Evolutionary conservation across 2,113 vertebrate species (phyloP).

Genomic region (Piprites chloris): DNA sequence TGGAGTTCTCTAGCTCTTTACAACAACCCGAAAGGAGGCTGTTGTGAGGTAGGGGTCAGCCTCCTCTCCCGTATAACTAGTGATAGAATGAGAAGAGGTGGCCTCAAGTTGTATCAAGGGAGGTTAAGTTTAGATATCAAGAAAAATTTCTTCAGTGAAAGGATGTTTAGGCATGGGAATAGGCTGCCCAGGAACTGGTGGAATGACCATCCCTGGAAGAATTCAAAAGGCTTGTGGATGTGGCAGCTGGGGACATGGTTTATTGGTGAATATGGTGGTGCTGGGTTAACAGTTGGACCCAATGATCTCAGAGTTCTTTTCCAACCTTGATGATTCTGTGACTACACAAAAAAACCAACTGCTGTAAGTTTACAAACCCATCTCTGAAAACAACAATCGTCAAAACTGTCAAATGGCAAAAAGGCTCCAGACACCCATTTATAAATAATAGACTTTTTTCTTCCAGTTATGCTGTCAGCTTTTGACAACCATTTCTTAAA

Average conservation of each 20-base stretch:
- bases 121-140: neutral
- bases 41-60: rapidly evolving
- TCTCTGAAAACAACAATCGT: neutral
- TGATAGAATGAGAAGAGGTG: neutral
- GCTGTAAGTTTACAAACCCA: neutral
- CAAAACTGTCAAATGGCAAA: neutral
- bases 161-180: neutral
- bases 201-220: neutral
- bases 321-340: neutral
- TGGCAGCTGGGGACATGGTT: too few relatives aligned
- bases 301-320: neutral
- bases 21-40: neutral
- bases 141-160: neutral
- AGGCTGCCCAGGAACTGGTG: neutral
- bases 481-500: neutral
- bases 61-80: neutral
- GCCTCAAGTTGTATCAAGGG: neutral
- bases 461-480: neutral
- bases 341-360: neutral
- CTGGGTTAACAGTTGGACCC: neutral
- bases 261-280: rapidly evolving
- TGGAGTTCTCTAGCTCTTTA: too few relatives aligned
- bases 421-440: neutral
- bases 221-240: neutral
- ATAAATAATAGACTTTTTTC: neutral